Conservation (phyloP, 2,888 invertebrate genomes). For the Noctua pronuba region DNA sequence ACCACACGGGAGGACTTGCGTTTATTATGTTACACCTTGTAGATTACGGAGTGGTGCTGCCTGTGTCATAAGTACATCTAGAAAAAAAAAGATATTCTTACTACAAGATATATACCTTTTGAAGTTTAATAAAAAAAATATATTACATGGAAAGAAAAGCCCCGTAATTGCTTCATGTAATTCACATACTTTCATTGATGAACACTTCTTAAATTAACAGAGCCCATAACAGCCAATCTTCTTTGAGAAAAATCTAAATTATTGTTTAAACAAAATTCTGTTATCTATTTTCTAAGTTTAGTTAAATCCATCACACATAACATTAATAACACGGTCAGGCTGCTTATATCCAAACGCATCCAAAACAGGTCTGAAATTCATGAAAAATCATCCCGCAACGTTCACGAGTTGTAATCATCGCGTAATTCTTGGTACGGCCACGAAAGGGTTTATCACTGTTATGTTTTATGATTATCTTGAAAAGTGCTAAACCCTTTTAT, state of each 20-base stretch:
- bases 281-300: not conserved
- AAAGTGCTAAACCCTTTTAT: slow-evolving; percentile 74
- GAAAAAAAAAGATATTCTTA: too few species aligned
- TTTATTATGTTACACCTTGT: too few species aligned
- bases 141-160: too few species aligned
- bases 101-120: too few species aligned
- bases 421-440: slow-evolving; percentile 51
- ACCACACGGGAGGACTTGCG: too few species aligned
- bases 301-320: not conserved
- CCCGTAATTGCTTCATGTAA: too few species aligned
- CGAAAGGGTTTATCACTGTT: slow-evolving; percentile 71
- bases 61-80: too few species aligned
- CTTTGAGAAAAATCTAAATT: not conserved
- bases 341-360: not conserved
- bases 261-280: not conserved
- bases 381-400: slow-evolving; percentile 43
- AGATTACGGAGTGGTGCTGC: too few species aligned
- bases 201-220: too few species aligned
- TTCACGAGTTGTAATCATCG: slow-evolving; percentile 59
- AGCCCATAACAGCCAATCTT: too few species aligned
- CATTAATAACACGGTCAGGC: not conserved
- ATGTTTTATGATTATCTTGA: slow-evolving; percentile 75
- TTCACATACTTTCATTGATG: too few species aligned
- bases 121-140: too few species aligned
- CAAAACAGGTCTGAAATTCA: slow-evolving; percentile 23